Evolutionary conservation across 1,140 invertebrate species (phyloP).

Genomic region (Vanessa tameamea): DNA sequence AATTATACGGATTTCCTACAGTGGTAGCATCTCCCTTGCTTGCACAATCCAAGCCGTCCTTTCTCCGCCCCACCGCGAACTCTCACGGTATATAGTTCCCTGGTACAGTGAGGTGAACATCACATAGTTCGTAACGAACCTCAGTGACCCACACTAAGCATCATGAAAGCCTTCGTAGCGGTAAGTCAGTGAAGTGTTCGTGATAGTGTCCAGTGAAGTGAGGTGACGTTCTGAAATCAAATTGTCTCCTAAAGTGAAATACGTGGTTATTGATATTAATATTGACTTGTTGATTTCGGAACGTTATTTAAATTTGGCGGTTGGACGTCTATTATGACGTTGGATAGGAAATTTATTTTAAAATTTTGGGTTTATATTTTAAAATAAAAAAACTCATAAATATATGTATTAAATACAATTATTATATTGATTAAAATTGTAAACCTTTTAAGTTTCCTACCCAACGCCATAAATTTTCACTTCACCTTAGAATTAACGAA

Average conservation of each 20-base stretch:
- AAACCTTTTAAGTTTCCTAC: not conserved
- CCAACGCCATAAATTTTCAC: conserved; percentile 1
- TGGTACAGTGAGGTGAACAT: conserved; percentile 48
- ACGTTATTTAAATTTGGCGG: not conserved
- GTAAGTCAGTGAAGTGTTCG: conserved; percentile 64
- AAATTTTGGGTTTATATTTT: not conserved
- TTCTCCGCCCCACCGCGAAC: conserved; percentile 73
- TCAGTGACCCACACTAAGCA: conserved; percentile 73
- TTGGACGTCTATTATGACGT: conserved; percentile 3
- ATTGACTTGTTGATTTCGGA: conserved; percentile 11
- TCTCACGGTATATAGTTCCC: conserved; percentile 64
- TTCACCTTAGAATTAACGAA: not conserved
- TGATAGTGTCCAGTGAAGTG: conserved; percentile 66
- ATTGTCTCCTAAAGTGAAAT: not conserved
- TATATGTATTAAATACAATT: no score
- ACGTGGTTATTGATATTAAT: not conserved
- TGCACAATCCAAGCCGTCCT: conserved; percentile 71
- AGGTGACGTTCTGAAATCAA: conserved; percentile 65
- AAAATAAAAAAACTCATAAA: no score
- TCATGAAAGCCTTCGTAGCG: conserved; percentile 78
- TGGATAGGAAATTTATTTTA: not conserved
- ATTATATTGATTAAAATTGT: not conserved
- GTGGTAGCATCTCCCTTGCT: conserved; percentile 69
- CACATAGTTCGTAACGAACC: conserved; percentile 70
- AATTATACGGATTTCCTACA: conserved; percentile 71